These are phyloP conservation scores for Andricus curvator DNA, from an alignment of 2,888 invertebrate species.

Conservation along the genomic window DNA sequence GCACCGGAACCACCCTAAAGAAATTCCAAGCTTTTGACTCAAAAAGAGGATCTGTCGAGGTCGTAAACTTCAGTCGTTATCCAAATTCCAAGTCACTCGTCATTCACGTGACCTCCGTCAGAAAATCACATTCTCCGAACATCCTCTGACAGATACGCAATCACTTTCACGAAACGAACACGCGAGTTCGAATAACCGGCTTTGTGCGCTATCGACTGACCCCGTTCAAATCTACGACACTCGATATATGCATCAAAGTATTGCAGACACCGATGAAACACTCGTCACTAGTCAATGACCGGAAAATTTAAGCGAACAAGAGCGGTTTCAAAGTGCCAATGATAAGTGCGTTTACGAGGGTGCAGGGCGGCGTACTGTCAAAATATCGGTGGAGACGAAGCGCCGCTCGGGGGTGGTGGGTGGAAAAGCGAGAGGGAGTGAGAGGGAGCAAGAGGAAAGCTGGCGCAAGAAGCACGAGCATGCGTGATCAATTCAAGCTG, in stretches of 20 bases:
- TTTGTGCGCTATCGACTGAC: constrained; percentile 66
- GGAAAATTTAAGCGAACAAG: background rate
- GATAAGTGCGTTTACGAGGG: constrained; percentile 50
- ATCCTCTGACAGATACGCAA: constrained; percentile 26
- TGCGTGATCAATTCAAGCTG: constrained; percentile 63
- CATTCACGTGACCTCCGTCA: constrained; percentile 13
- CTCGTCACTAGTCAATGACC: constrained; percentile 8
- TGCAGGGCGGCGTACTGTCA: constrained; percentile 69
- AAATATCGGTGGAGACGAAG: constrained; percentile 61
- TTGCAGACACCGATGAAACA: background rate
- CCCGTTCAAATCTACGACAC: constrained; percentile 51
- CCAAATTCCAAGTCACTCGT: constrained; percentile 1
- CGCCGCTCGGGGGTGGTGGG: constrained; percentile 38
- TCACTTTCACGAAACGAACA: constrained; percentile 27
- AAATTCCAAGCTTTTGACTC: background rate
- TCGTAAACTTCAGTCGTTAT: background rate
- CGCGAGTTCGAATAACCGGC: constrained; percentile 30
- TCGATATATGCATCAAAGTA: background rate
- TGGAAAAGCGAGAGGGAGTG: constrained; percentile 24
- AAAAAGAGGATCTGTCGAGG: background rate
- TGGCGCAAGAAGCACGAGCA: constrained; percentile 61
- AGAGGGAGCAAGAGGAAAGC: constrained; percentile 46
- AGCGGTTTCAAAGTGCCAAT: constrained; percentile 9
- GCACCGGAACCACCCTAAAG: constrained; percentile 11
- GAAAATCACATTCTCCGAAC: background rate